Conservation (phyloP, 1,140 invertebrate genomes). For the Tenebrio molitor region DNA sequence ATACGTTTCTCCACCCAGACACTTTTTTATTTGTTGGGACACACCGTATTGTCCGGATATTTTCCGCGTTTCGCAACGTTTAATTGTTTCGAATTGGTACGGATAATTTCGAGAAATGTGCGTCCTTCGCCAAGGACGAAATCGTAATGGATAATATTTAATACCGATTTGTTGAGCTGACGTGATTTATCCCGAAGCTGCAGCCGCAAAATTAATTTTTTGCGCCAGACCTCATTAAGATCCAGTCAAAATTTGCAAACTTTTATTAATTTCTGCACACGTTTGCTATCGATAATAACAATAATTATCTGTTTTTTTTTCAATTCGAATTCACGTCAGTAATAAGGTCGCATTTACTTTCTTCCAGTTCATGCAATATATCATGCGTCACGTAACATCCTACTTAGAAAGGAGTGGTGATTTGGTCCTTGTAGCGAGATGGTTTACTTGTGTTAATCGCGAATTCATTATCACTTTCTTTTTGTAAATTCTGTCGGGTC, state of each 20-base stretch:
- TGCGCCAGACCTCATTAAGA: too few relatives aligned
- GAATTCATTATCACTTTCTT: conserved; percentile 19
- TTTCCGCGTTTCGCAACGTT: conserved; percentile 9
- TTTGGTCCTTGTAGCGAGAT: conserved; percentile 27
- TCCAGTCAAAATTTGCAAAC: neutral
- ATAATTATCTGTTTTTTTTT: too few relatives aligned
- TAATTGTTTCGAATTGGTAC: conserved; percentile 13
- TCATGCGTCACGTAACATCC: conserved; percentile 28
- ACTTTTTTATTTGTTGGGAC: too few relatives aligned
- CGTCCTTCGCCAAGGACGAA: conserved; percentile 16
- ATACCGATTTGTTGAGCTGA: neutral
- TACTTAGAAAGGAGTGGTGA: conserved; percentile 23
- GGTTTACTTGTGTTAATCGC: conserved; percentile 1
- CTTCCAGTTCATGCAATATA: conserved; percentile 7
- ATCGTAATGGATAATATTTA: conserved; percentile 15
- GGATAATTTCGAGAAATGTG: conserved; percentile 13
- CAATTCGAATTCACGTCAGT: too few relatives aligned
- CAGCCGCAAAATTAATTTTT: neutral
- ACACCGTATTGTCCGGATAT: neutral
- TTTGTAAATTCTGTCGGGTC: neutral
- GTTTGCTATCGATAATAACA: neutral
- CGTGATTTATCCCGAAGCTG: neutral
- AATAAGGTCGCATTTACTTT: neutral
- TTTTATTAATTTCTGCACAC: conserved; percentile 5
- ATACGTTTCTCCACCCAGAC: too few relatives aligned